Conservation (phyloP, 2,113 vertebrate species). For the Phaethon lepturus region DNA sequence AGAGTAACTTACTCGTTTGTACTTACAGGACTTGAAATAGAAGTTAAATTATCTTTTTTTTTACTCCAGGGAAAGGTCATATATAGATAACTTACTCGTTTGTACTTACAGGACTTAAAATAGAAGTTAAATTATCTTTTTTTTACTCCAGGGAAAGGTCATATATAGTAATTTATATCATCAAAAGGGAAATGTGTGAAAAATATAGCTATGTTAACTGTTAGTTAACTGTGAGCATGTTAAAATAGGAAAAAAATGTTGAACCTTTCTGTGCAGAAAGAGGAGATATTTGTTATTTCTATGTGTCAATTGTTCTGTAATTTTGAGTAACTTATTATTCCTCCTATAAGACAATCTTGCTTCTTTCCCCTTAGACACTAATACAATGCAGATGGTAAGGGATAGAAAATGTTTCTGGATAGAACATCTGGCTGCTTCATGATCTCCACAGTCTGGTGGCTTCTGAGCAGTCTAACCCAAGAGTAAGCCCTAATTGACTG, state of each 20-base stretch:
- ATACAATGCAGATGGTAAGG: neutral
- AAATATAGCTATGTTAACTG: neutral
- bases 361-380: neutral
- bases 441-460: neutral
- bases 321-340: neutral
- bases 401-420: neutral
- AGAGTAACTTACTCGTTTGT: neutral
- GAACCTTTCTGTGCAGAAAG: neutral
- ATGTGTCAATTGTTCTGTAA: neutral
- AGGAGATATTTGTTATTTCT: neutral
- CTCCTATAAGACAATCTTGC: neutral
- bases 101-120: neutral
- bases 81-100: neutral
- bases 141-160: neutral
- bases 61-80: neutral
- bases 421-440: neutral
- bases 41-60: neutral
- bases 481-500: neutral
- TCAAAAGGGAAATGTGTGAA: neutral
- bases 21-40: neutral
- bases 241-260: neutral
- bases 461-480: neutral
- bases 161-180: neutral
- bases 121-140: neutral
- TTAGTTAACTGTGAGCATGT: neutral